Conservation (phyloP, 2,797 vertebrate genomes). For the Schizothorax lantsangensis region DNA sequence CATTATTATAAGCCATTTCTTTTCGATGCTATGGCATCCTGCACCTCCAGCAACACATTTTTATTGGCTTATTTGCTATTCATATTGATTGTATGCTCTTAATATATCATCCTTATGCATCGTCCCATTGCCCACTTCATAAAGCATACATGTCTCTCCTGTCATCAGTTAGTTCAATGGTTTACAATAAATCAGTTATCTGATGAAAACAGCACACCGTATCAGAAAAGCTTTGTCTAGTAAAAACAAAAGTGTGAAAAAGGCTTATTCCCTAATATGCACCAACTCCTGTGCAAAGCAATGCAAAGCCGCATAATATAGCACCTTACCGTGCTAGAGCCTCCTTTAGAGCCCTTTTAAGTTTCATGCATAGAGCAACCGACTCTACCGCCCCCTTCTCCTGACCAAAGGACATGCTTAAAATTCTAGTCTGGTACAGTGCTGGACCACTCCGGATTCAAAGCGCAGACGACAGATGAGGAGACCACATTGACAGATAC, state of each 20-base stretch:
- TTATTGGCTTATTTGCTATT: not conserved
- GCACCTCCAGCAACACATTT: not conserved
- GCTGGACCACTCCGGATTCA: slow-evolving; percentile 51
- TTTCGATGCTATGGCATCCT: no score
- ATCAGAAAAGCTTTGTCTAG: not conserved
- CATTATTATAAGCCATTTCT: not conserved
- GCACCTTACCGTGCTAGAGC: not conserved
- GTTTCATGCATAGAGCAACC: slow-evolving; percentile 16
- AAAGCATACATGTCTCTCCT: not conserved
- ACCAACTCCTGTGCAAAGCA: not conserved
- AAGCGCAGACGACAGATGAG: slow-evolving; percentile 46
- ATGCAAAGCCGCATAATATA: not conserved
- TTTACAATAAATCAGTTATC: not conserved
- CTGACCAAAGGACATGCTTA: slow-evolving; percentile 55
- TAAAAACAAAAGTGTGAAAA: not conserved
- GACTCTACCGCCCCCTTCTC: slow-evolving; percentile 30
- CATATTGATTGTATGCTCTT: not conserved
- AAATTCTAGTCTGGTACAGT: slow-evolving; percentile 54
- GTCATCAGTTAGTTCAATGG: slow-evolving; percentile 43
- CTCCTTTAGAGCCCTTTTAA: slow-evolving; percentile 25
- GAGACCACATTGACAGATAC: slow-evolving; percentile 33
- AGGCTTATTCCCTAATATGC: not conserved
- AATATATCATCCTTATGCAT: not conserved
- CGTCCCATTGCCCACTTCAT: not conserved
- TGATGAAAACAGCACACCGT: not conserved